A percentile compares a stretch with the other conserved stretches of the same genome.
These are phyloP conservation scores for Panopea generosa DNA, from an alignment of 2,888 invertebrate species.

Conservation along the genomic window DNA sequence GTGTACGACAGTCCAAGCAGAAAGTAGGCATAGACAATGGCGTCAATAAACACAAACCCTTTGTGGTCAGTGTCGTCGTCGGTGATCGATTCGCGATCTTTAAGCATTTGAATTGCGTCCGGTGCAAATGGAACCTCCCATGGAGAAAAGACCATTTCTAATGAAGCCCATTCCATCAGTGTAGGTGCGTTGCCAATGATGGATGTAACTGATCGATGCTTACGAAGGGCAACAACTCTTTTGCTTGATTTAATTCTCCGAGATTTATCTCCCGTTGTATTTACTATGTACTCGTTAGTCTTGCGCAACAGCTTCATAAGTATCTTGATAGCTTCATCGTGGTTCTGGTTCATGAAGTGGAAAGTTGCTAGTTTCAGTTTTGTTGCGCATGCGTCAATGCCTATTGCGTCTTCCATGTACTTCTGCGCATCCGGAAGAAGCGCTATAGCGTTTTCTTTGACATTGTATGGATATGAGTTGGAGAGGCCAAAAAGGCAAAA, in stretches of 20 bases:
- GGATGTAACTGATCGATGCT: slow-evolving; percentile 61
- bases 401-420: slow-evolving; percentile 48
- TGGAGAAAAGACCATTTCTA: slow-evolving; percentile 51
- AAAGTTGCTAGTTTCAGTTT: slow-evolving; percentile 61
- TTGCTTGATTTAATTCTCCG: slow-evolving; percentile 55
- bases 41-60: slow-evolving; percentile 60
- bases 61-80: slow-evolving; percentile 60
- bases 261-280: slow-evolving; percentile 58
- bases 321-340: slow-evolving; percentile 56
- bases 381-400: slow-evolving; percentile 48
- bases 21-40: slow-evolving; percentile 57
- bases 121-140: slow-evolving; percentile 63
- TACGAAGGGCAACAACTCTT: slow-evolving; percentile 35
- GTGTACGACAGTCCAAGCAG: slow-evolving; percentile 52
- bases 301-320: slow-evolving; percentile 57
- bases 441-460: slow-evolving; percentile 38
- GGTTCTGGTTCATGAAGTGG: slow-evolving; percentile 56
- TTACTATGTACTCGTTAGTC: slow-evolving; percentile 59
- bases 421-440: slow-evolving; percentile 42
- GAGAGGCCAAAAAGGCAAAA: slow-evolving; percentile 47
- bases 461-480: slow-evolving; percentile 52
- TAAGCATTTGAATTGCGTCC: slow-evolving; percentile 62
- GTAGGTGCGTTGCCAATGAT: slow-evolving; percentile 56
- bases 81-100: slow-evolving; percentile 52
- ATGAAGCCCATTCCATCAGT: slow-evolving; percentile 56